Percentiles rank a stretch among this genome's conserved stretches.
Evolutionary conservation across 2,888 invertebrate genomes (phyloP).

Genomic region (Aporophyla nigra): DNA sequence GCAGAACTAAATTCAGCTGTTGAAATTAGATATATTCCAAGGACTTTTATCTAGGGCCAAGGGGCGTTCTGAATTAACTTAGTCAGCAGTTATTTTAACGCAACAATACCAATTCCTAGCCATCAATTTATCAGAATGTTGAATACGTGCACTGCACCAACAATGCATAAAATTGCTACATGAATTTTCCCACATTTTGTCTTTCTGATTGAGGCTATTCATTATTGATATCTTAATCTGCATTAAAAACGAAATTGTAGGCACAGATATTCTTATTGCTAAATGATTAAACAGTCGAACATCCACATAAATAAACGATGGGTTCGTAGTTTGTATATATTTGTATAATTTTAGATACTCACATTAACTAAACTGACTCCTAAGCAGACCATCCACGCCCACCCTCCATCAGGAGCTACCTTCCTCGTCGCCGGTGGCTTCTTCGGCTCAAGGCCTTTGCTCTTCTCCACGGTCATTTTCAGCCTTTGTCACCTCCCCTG

Average conservation of each 20-base stretch:
- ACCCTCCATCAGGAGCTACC: conserved; percentile 96
- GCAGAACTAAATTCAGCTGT: conserved; percentile 7
- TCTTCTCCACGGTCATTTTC: conserved; percentile 89
- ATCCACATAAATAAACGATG: not conserved
- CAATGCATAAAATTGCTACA: conserved; percentile 7
- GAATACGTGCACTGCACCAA: not conserved
- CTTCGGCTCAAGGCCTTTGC: conserved; percentile 81
- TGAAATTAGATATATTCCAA: not conserved
- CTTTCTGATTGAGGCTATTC: conserved; percentile 23
- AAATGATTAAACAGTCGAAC: no score
- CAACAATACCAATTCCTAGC: not conserved
- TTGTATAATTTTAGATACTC: conserved; percentile 85
- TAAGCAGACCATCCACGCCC: conserved; percentile 97
- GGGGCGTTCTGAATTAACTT: not conserved
- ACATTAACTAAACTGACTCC: conserved; percentile 96
- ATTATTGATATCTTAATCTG: not conserved
- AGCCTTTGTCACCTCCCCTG: conserved; percentile 89
- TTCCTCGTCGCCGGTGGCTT: conserved; percentile 90
- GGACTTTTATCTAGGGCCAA: not conserved
- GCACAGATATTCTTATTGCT: not conserved
- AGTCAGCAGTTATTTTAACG: conserved; percentile 20
- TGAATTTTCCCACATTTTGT: conserved; percentile 11
- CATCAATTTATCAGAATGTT: conserved; percentile 5
- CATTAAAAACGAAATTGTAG: not conserved
- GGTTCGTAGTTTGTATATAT: not conserved